Evolutionary conservation across 1,140 invertebrate species (phyloP).

Genomic region (Lasaia peninsularis): DNA sequence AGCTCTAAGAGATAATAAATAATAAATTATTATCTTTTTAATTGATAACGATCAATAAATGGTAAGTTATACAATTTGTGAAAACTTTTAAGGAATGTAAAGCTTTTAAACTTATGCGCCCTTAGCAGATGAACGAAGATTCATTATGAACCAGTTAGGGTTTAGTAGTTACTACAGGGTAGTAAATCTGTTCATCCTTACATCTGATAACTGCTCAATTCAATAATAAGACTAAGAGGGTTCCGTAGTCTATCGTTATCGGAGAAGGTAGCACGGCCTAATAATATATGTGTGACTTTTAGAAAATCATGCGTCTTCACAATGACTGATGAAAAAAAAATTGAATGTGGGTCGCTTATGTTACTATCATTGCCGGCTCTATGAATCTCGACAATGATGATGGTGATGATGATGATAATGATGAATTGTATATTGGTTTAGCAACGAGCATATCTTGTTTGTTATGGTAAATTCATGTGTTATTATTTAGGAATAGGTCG

Average conservation of each 20-base stretch:
- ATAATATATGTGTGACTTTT: conserved; percentile 38
- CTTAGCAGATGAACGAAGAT: conserved; percentile 4
- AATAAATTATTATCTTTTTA: conserved; percentile 57
- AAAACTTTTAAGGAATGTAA: conserved; percentile 9
- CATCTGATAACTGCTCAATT: conserved; percentile 70
- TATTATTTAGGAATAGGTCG: conserved; percentile 9
- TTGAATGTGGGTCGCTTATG: conserved; percentile 7
- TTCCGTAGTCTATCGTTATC: conserved; percentile 43
- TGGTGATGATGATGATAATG: too few relatives aligned
- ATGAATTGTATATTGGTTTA: not conserved
- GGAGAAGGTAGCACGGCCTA: conserved; percentile 57
- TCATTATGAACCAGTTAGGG: conserved; percentile 6
- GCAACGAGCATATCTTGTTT: conserved; percentile 4
- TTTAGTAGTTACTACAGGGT: not conserved
- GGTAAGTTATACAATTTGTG: conserved; percentile 11
- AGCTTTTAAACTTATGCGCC: conserved; percentile 10
- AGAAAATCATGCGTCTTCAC: conserved; percentile 32
- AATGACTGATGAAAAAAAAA: conserved; percentile 34
- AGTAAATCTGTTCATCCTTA: conserved; percentile 40
- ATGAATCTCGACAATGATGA: not conserved
- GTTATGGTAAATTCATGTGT: not conserved
- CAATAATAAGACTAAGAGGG: conserved; percentile 57
- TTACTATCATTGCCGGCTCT: not conserved
- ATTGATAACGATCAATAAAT: conserved; percentile 54
- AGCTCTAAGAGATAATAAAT: conserved; percentile 51